Conservation (phyloP, 2,888 invertebrate genomes). For the Apeira syringaria region DNA sequence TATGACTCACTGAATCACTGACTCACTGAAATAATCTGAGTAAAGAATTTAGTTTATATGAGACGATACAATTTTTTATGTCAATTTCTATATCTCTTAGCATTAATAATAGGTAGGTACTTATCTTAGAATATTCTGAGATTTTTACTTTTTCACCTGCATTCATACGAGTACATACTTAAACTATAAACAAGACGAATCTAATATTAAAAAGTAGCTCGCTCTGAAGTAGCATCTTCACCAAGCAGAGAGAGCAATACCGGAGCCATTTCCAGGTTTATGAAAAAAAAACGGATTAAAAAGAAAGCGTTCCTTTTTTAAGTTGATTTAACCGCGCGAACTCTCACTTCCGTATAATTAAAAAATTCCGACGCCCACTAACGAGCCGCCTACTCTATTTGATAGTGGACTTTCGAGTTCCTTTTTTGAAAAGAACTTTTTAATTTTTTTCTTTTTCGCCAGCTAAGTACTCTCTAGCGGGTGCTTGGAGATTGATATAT, state of each 20-base stretch:
- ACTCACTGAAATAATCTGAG: too few species aligned
- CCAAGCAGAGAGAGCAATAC: conserved; percentile 12
- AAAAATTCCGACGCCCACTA: conserved; percentile 55
- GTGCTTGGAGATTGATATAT: conserved; percentile 21
- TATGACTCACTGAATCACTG: too few species aligned
- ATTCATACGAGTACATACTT: too few species aligned
- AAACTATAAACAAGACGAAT: conserved; percentile 15
- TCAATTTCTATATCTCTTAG: too few species aligned
- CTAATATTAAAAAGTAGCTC: conserved; percentile 31
- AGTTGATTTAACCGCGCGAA: conserved; percentile 35
- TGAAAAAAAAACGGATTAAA: conserved; percentile 26
- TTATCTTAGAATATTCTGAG: neutral
- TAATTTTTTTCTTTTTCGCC: conserved; percentile 33
- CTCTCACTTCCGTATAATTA: conserved; percentile 62
- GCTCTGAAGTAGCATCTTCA: conserved; percentile 16
- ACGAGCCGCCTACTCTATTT: conserved; percentile 58
- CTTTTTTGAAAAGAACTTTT: conserved; percentile 36
- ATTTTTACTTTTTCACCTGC: too few species aligned
- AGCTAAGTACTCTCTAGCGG: conserved; percentile 32
- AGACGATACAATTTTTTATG: too few species aligned
- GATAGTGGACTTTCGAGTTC: conserved; percentile 38
- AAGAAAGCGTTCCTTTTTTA: conserved; percentile 17
- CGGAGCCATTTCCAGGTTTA: conserved; percentile 28
- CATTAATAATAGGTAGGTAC: too few species aligned
- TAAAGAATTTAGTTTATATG: too few species aligned